These are phyloP conservation scores for Orius laevigatus DNA, from an alignment of 1,140 invertebrate genomes.

Conservation along the genomic window DNA sequence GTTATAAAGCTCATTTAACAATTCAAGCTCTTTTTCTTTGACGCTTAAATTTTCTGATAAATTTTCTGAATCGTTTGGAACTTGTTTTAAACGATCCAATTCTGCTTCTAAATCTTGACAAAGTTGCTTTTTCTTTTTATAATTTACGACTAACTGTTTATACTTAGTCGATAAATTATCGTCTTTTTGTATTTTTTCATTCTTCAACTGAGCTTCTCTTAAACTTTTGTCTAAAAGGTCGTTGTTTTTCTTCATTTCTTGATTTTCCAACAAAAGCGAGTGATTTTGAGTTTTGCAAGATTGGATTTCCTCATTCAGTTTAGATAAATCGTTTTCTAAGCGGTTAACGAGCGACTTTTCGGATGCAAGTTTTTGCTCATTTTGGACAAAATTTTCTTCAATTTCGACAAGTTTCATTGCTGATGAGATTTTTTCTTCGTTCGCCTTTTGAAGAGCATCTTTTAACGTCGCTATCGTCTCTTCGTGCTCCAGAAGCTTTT, in stretches of 20 bases:
- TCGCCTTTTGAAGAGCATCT: constrained; percentile 22
- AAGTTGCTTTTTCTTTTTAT: too few species aligned
- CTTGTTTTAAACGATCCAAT: constrained; percentile 7
- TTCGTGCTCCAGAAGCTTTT: constrained; percentile 26
- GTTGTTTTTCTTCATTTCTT: constrained; percentile 17
- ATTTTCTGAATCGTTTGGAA: constrained; percentile 2
- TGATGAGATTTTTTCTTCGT: constrained; percentile 18
- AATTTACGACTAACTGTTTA: background rate
- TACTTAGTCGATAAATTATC: background rate
- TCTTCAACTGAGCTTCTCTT: background rate
- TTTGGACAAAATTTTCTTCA: constrained; percentile 17
- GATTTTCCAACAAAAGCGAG: constrained; percentile 11
- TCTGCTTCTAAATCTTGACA: constrained; percentile 24
- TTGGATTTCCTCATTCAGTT: constrained; percentile 4
- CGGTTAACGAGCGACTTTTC: constrained; percentile 5
- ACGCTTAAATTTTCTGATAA: constrained; percentile 2
- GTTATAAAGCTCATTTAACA: constrained; percentile 15
- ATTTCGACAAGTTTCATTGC: constrained; percentile 19
- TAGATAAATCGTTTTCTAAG: constrained; percentile 1
- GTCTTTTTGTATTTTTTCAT: background rate
- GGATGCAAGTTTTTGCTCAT: background rate
- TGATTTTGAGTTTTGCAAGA: too few species aligned
- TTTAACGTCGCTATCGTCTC: constrained; percentile 26
- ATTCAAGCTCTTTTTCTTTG: constrained; percentile 10
- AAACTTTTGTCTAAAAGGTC: background rate